Base-by-base conservation (phyloP, 2,113 vertebrate genomes). In the Symphodus melops region DNA sequence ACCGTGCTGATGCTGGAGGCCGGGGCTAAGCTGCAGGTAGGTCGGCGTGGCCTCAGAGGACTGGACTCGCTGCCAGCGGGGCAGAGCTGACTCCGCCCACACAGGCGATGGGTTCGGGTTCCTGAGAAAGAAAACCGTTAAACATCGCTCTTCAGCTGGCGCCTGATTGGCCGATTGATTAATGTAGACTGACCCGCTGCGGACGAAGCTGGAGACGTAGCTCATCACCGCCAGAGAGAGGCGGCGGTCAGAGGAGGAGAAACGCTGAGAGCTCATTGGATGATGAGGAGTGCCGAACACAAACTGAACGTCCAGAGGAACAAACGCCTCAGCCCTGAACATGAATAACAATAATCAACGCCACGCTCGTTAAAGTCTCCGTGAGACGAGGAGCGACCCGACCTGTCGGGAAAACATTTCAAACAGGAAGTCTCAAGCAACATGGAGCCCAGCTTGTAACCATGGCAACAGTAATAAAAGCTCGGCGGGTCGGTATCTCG, bases 171-270 rank as follows among this genome's bases (percentile, higher is more conserved):
- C 9, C 9, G 37, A 39, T 39, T 39, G 37, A 10, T 42, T 42
- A 44, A 0, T 44, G 4, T 16, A 3, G 48, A 37, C 79, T 66
- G 51, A 92, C 91, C 90, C 90, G 2, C 59, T 82, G 21, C 56
- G 66, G n/a, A 89, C 10, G 71, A 92, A 92, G 81, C 61, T 89
- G 68, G 90, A 88, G 1, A 87, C 8, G 75, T 91, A 92, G 73
- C 64, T 86, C 85, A 91, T 90, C 53, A 23, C 0, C 11, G 84
- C 86, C 66, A 92, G 44, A 25, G 91, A 92, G 55, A 91, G 79
- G 54, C 84, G 90, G 0, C 77, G 88, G 0, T 88, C 89, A 10
- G 81, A 46, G 8, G 81, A 23, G 8, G 77, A 69, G 79, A 91
- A 91, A n/a, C 88, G 88, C 82, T 79, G 83, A 3, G 65, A 64